A percentile compares a stretch with the other conserved stretches of the same genome.
Conservation (phyloP, 2,888 invertebrate genomes). For the Bedellia somnulentella region DNA sequence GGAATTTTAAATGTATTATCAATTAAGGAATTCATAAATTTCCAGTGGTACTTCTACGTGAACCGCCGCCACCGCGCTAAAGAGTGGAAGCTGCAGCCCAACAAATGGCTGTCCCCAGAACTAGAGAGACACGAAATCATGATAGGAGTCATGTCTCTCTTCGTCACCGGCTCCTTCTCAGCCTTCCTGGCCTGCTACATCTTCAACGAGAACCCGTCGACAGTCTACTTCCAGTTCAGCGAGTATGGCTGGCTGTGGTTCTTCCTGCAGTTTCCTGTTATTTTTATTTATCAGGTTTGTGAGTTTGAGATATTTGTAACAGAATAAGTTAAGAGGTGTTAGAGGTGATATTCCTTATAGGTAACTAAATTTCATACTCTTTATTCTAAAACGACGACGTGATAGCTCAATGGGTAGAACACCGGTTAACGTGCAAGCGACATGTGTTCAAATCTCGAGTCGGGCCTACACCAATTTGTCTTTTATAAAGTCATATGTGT, state of each 20-base stretch:
- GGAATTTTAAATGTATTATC: background rate
- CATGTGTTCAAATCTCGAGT: no score
- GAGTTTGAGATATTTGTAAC: no score
- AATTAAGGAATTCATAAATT: constrained; percentile 5
- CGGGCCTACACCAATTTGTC: no score
- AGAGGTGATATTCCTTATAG: no score
- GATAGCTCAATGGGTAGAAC: no score
- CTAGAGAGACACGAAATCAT: constrained; percentile 70
- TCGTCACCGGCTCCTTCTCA: constrained; percentile 57
- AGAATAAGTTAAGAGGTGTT: no score
- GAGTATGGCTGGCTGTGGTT: constrained; percentile 70
- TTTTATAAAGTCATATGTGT: no score
- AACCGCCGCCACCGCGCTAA: constrained; percentile 60
- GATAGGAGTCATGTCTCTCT: constrained; percentile 61
- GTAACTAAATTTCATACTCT: no score
- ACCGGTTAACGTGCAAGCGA: no score
- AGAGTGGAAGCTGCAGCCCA: constrained; percentile 76
- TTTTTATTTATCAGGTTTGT: constrained; percentile 66
- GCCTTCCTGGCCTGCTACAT: constrained; percentile 68
- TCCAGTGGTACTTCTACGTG: constrained; percentile 74
- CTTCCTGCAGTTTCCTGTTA: constrained; percentile 63
- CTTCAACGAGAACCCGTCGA: constrained; percentile 66
- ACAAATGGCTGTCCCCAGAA: constrained; percentile 67
- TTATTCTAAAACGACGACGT: no score
- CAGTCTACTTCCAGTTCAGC: constrained; percentile 64